Conservation (phyloP, 2,888 invertebrate species). For the Biston betularia region DNA sequence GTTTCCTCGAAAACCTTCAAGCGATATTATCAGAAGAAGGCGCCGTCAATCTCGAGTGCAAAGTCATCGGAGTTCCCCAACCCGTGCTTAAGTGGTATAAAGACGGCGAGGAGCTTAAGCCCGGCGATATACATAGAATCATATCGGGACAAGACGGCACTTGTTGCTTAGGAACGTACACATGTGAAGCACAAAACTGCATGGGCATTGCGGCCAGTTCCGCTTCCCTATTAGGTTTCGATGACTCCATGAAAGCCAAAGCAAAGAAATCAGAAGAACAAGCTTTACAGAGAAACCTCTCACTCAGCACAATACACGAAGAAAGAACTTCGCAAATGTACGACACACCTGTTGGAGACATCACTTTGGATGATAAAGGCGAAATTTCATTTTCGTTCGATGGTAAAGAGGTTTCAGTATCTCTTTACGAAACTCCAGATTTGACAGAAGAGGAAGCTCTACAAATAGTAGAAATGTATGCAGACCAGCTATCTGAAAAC, state of each 20-base stretch:
- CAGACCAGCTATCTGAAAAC: constrained; percentile 96
- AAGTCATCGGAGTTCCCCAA: constrained; percentile 96
- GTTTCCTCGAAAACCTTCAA: constrained; percentile 93
- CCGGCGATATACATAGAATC: constrained; percentile 96
- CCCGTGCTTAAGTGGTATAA: constrained; percentile 97
- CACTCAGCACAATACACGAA: constrained; percentile 95
- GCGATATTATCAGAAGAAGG: constrained; percentile 95
- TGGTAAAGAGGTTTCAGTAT: constrained; percentile 96
- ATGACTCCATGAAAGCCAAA: constrained; percentile 88
- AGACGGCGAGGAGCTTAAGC: constrained; percentile 95
- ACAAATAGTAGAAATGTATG: constrained; percentile 97
- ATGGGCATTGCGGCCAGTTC: constrained; percentile 96
- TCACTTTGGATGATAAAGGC: constrained; percentile 93
- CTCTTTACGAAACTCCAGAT: constrained; percentile 96
- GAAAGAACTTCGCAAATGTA: constrained; percentile 95
- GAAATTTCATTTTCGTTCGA: constrained; percentile 97
- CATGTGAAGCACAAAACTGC: constrained; percentile 95
- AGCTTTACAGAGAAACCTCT: constrained; percentile 90
- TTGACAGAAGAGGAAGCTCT: constrained; percentile 96
- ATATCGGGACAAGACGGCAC: constrained; percentile 96
- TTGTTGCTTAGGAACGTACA: constrained; percentile 95
- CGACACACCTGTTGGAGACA: constrained; percentile 92
- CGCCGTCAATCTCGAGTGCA: constrained; percentile 96
- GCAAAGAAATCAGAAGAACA: constrained; percentile 82
- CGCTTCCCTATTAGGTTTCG: constrained; percentile 94